These are phyloP conservation scores for Trichonephila inaurata DNA, from an alignment of 1,140 invertebrate genomes.

Conservation along the genomic window DNA sequence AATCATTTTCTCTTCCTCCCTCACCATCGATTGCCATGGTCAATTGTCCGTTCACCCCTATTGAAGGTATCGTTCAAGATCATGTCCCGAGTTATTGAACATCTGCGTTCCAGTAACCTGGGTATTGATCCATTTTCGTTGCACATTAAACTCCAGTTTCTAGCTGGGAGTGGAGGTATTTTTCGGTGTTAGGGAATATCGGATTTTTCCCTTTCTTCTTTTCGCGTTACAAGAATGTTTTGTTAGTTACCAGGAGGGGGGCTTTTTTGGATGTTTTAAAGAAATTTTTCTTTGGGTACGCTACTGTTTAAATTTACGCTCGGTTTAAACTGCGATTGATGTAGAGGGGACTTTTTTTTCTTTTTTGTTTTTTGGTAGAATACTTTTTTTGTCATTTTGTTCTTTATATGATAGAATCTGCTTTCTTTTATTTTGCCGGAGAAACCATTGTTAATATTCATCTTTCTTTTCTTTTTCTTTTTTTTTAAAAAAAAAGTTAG, in stretches of 20 bases:
- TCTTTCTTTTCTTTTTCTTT: too few relatives aligned
- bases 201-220: slow-evolving; percentile 7
- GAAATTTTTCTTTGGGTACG: background rate
- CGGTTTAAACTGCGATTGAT: slow-evolving; percentile 26
- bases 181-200: slow-evolving; percentile 29
- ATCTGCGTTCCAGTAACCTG: slow-evolving; percentile 69
- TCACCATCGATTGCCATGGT: slow-evolving; percentile 53
- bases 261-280: slow-evolving; percentile 1
- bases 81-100: slow-evolving; percentile 69
- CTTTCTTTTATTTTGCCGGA: background rate
- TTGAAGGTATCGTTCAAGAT: slow-evolving; percentile 67
- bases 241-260: background rate
- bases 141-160: slow-evolving; percentile 52
- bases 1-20: slow-evolving; percentile 15
- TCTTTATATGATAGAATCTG: background rate
- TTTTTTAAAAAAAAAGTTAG: too few relatives aligned
- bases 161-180: background rate
- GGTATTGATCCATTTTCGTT: slow-evolving; percentile 53
- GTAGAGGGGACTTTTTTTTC: background rate
- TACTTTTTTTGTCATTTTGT: background rate
- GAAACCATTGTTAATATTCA: too few relatives aligned
- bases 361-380: background rate
- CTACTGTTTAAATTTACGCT: slow-evolving; percentile 30
- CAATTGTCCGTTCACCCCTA: slow-evolving; percentile 69
- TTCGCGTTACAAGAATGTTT: background rate